These are phyloP conservation scores for Tichodroma muraria DNA, from an alignment of 2,113 vertebrate species.

Conservation along the genomic window DNA sequence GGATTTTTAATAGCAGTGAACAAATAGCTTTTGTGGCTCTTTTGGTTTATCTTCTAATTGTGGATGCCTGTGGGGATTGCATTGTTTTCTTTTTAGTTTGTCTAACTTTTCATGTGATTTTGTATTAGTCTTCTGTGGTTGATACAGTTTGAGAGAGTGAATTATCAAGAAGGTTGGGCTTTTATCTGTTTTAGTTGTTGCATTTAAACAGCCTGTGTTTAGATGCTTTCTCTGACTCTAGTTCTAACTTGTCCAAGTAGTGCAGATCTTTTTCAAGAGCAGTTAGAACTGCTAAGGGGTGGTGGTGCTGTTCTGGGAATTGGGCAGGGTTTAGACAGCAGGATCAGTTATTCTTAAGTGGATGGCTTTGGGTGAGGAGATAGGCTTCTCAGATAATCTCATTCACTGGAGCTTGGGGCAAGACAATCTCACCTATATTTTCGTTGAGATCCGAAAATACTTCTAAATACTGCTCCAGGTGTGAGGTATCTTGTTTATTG, in stretches of 20 bases:
- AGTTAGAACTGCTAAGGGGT: background rate
- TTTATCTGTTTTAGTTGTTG: background rate
- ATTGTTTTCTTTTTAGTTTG: background rate
- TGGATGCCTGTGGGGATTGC: background rate
- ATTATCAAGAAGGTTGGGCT: background rate
- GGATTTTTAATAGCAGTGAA: background rate
- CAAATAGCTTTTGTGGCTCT: background rate
- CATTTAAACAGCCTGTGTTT: background rate
- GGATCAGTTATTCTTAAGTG: background rate
- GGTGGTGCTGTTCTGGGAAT: background rate
- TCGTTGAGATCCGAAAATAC: background rate
- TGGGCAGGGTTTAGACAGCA: background rate
- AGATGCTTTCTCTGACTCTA: background rate
- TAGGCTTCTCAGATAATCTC: background rate
- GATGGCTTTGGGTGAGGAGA: background rate
- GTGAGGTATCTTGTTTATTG: background rate
- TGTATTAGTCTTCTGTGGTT: background rate
- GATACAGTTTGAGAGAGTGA: background rate
- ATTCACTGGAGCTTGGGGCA: background rate
- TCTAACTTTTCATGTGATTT: background rate
- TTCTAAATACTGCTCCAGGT: background rate
- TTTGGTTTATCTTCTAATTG: background rate
- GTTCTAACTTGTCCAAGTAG: background rate
- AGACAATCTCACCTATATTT: background rate
- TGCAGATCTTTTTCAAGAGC: rapidly evolving